Evolutionary conservation across 2,797 vertebrate species (phyloP).

Genomic region (Clarias laeviceps): DNA sequence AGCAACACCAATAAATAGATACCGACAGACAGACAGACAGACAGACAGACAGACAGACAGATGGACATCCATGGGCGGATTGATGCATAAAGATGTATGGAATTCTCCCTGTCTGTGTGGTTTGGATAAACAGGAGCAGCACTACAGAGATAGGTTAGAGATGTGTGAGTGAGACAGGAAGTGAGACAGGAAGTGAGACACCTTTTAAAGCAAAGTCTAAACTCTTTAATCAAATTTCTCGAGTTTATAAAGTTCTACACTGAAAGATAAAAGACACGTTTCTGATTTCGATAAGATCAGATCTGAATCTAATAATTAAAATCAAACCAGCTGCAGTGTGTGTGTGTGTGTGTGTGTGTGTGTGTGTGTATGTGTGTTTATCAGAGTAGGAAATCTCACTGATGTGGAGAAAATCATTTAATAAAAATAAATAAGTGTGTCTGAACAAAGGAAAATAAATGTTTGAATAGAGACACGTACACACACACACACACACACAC

Average conservation of each 20-base stretch:
- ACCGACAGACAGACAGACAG: not conserved
- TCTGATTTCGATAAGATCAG: not conserved
- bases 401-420: not conserved
- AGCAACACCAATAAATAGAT: too few species aligned
- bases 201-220: not conserved
- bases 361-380: slow-evolving; percentile 13
- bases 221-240: not conserved
- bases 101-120: too few species aligned
- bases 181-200: not conserved
- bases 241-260: not conserved
- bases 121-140: too few species aligned
- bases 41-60: not conserved
- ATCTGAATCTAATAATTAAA: not conserved
- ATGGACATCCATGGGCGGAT: not conserved
- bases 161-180: not conserved
- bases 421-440: not conserved
- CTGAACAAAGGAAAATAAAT: not conserved
- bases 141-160: too few species aligned
- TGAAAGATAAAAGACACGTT: not conserved
- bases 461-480: not conserved
- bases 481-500: slow-evolving; percentile 7
- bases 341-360: slow-evolving; percentile 19
- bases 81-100: too few species aligned
- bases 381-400: not conserved
- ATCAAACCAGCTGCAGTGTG: not conserved